These are phyloP conservation scores for Cephalotes varians DNA, from an alignment of 2,888 invertebrate genomes.

Conservation along the genomic window DNA sequence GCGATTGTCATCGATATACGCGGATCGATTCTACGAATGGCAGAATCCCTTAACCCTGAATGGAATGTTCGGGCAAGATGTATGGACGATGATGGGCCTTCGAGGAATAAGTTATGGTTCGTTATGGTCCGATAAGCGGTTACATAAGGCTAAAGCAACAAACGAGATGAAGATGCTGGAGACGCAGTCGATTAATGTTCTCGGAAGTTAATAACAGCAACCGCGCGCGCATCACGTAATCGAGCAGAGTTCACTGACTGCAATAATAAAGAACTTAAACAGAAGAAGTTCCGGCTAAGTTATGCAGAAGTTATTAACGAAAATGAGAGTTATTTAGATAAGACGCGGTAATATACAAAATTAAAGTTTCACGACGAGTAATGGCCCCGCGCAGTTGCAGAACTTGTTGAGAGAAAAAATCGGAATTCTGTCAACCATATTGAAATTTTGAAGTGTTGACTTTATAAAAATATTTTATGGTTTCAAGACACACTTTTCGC, in stretches of 20 bases:
- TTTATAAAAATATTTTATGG: neutral
- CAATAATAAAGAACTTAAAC: slow-evolving; percentile 29
- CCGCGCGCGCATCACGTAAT: slow-evolving; percentile 10
- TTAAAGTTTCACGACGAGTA: slow-evolving; percentile 1
- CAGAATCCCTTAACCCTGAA: neutral
- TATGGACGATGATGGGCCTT: slow-evolving; percentile 4
- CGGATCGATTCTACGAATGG: slow-evolving; percentile 24
- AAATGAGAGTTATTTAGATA: slow-evolving; percentile 32
- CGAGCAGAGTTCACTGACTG: slow-evolving; percentile 14
- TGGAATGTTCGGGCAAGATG: neutral
- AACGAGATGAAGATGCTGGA: neutral
- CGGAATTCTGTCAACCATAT: neutral
- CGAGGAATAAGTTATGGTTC: slow-evolving; percentile 36
- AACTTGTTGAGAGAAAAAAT: neutral
- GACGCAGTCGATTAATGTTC: slow-evolving; percentile 30
- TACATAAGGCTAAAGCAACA: neutral
- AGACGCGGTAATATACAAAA: neutral
- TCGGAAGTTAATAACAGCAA: slow-evolving; percentile 34
- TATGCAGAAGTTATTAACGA: slow-evolving; percentile 11
- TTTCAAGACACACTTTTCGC: neutral
- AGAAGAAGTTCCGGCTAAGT: neutral
- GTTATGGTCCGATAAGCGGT: neutral
- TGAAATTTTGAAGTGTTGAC: neutral
- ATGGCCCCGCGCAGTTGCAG: neutral
- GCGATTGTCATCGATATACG: slow-evolving; percentile 35